Conservation (phyloP, 2,888 invertebrate species). For the Scaptomyza reducta region DNA sequence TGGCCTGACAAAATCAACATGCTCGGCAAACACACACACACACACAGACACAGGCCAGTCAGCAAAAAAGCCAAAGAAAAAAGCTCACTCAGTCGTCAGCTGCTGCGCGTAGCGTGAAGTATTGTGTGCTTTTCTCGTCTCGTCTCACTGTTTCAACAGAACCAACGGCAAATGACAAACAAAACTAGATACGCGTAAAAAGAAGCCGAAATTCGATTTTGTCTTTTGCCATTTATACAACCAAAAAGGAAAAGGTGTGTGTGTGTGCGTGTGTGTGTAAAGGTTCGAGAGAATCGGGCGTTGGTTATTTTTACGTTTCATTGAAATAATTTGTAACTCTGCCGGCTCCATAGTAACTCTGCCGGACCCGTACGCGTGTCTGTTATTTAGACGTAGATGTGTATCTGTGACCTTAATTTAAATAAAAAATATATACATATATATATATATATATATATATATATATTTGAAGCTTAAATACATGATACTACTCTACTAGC, state of each 20-base stretch:
- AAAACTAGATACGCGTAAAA: constrained; percentile 17
- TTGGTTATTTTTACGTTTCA: constrained; percentile 6
- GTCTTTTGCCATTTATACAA: constrained; percentile 10
- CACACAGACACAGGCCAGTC: constrained; percentile 27
- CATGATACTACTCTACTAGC: constrained; percentile 11
- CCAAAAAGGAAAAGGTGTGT: constrained; percentile 1
- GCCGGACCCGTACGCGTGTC: constrained; percentile 22
- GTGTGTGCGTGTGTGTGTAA: constrained; percentile 12
- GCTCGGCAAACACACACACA: constrained; percentile 31
- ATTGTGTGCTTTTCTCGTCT: constrained; percentile 70
- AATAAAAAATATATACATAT: constrained; percentile 21
- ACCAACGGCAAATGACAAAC: constrained; percentile 30
- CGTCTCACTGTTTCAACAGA: constrained; percentile 47
- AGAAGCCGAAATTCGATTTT: constrained; percentile 8
- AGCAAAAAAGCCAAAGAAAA: constrained; percentile 72
- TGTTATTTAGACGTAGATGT: constrained; percentile 14
- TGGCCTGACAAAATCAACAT: constrained; percentile 30
- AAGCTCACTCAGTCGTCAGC: constrained; percentile 83
- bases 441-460: constrained; percentile 1
- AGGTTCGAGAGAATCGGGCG: constrained; percentile 15
- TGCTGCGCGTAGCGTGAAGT: constrained; percentile 84
- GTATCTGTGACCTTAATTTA: constrained; percentile 59
- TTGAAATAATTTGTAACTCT: constrained; percentile 34
- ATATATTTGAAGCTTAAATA: constrained; percentile 27
- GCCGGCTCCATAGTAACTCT: constrained; percentile 31